Evolutionary conservation across 2,113 vertebrate species (phyloP), one percentile per base, ranked within the genome.

Genomic region (Fulica atra): DNA sequence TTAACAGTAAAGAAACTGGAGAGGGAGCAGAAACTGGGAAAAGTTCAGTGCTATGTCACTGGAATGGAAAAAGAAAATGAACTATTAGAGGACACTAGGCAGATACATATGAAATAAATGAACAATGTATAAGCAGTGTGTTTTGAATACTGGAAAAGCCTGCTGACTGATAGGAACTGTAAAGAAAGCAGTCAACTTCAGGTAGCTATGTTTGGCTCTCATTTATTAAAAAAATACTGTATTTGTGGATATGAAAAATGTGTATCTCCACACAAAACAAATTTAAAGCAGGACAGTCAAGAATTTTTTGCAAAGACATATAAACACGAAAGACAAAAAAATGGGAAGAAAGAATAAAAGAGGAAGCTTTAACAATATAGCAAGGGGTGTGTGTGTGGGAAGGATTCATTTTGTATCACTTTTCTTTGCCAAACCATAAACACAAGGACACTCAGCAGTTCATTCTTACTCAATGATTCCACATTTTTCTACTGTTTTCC

Each of bases 401-500:
- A 89, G 33, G 81, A 66, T 89, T 97, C 18, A 82, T 92, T 95
- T 91, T 96, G 54, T 89, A 95, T 93, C 64, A 40, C 40, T 95
- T 77, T 90, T 88, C 89, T 85, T 59, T 89, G 93, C 92, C 95
- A 97, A 95, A 95, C 80, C 66, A 92, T 97, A 95, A 97, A 96
- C 93, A 95, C 89, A 89, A 87, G 85, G 91, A 94, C 70, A 89
- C 79, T 95, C 89, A 85, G 66, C 88, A 95, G 87, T 44, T 95
- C 90, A 66, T 81, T 95, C 77, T 94, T 95, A 96, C 90, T 95
- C 96, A 97, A 13, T 66, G 59, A 96, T 97, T 96, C 95, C 94
- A 95, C 89, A 96, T 95, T 95, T 96, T 95, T 95, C 89, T 95
- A 57, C 92, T 94, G 69, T 93, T 96, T 97, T 97, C 88, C 95